Base-by-base conservation (phyloP, 2,888 invertebrate genomes). In the Euphydryas editha region DNA sequence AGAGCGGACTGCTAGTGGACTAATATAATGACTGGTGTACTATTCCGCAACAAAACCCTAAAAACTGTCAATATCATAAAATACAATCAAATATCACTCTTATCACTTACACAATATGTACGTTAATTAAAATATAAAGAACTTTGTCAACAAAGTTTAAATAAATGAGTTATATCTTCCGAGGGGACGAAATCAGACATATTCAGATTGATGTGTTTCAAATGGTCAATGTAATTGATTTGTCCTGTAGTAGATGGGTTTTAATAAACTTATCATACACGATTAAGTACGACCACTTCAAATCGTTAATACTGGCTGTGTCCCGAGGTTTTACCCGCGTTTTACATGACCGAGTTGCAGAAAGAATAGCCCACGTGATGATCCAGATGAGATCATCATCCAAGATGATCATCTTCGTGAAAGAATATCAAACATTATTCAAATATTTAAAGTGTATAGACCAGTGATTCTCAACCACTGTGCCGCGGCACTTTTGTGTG, bases 131-230 rank as follows among this genome's bases (percentile, higher is more conserved):
- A 66, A 62, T 44, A 62, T 58, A 30, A 63, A 20, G 39, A 21
- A 13, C 13, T 49, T 8, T 21, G 49, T 51, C 49, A 51, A 24
- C 24, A 51, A n/a, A 51, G 72, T 65, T 68, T 61, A 77, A 81
- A 79, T 74, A 76, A 80, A 77, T 84, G 81, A 83, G 73, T 78
- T 81, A 81, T 79, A 72, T 74, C 76, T 81, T 81, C 78, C 78
- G 75, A 71, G 69, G 72, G 72, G 73, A 24, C 49, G 21, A 59
- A 57, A 71, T 70, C 70, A 68, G 70, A 70, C 65, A 59, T 69
- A 66, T 55, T 64, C 63, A 56, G 46, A 67, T 67, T 72, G 58
- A 69, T 65, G 60, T 47, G 61, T 66, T 71, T 59, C 36, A 59
- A 67, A 68, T 62, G 65, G 65, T 65, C 64, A 18, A 42, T 63